Evolutionary conservation across 2,113 vertebrate genomes (phyloP).

Genomic region (Haliaeetus leucogaster): DNA sequence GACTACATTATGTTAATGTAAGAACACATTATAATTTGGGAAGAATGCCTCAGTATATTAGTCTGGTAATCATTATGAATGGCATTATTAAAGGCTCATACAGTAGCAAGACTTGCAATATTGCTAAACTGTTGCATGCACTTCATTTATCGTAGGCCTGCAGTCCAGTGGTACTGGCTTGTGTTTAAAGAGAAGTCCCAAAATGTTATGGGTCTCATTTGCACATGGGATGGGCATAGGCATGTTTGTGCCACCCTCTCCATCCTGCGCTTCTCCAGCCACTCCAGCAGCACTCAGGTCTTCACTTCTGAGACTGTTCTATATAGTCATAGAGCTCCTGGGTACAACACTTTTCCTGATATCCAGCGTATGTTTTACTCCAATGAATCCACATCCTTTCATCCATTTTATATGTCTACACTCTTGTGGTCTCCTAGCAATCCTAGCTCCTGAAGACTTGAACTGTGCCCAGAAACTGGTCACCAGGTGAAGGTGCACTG

Average conservation of each 20-base stretch:
- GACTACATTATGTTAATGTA: neutral
- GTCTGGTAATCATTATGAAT: neutral
- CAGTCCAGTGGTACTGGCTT: neutral
- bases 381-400: neutral
- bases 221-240: neutral
- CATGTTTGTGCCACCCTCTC: neutral
- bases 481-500: neutral
- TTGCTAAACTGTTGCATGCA: neutral
- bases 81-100: neutral
- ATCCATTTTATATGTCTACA: neutral
- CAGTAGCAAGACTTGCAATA: neutral
- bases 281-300: neutral
- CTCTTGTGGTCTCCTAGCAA: neutral
- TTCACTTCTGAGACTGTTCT: neutral
- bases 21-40: neutral
- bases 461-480: neutral
- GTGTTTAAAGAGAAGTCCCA: neutral
- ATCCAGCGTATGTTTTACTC: neutral
- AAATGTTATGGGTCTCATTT: neutral
- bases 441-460: neutral
- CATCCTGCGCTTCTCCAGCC: neutral
- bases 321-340: neutral
- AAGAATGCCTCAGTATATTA: neutral
- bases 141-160: neutral
- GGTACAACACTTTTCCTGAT: neutral